phyloP scores from a whole-genome alignment of 2,888 invertebrate species.

The Agrilus biguttatus region DNA sequence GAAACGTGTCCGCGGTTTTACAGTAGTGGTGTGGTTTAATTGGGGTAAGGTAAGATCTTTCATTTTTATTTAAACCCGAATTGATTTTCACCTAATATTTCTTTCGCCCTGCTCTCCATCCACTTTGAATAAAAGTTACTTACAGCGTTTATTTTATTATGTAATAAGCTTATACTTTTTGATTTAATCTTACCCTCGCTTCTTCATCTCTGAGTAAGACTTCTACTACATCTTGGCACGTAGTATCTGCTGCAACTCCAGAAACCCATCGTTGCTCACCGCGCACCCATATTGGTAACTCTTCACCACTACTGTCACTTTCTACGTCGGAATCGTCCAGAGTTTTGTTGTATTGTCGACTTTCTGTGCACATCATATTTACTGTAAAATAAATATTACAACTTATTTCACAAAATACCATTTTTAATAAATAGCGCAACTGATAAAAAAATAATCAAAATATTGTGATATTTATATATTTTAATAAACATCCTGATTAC shows the following conservation, averaged over 20 bases:
- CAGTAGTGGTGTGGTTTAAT: too few species aligned
- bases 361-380: conserved; percentile 24
- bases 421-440: background rate
- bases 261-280: conserved; percentile 70
- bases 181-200: conserved; percentile 19
- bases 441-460: too few species aligned
- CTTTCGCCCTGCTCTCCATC: too few species aligned
- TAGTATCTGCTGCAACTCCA: conserved; percentile 60
- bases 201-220: conserved; percentile 48
- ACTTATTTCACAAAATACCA: background rate
- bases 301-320: conserved; percentile 45
- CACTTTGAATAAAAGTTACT: too few species aligned
- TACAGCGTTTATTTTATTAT: too few species aligned
- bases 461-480: too few species aligned
- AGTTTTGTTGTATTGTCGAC: conserved; percentile 13
- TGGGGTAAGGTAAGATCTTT: too few species aligned
- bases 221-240: conserved; percentile 63
- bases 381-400: background rate
- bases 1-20: too few species aligned
- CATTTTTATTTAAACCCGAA: too few species aligned
- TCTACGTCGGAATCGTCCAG: conserved; percentile 22
- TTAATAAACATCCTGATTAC: too few species aligned
- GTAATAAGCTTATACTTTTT: too few species aligned
- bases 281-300: conserved; percentile 60
- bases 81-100: too few species aligned